phyloP scores from a whole-genome alignment of 92 coral and sea anemone genomes.

The Porites evermanni region DNA sequence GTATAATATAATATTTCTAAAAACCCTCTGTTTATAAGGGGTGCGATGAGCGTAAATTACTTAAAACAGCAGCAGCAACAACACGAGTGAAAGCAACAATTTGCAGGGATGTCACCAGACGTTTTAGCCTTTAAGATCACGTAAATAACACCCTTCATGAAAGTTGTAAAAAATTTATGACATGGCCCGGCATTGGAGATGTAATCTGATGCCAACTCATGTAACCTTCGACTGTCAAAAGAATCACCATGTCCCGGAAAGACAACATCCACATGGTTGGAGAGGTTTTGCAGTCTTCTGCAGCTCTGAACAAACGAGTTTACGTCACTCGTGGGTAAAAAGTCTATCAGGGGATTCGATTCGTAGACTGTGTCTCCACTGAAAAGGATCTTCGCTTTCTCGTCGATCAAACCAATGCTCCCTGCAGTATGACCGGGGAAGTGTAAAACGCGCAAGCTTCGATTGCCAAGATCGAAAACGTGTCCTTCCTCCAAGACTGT shows the following conservation, averaged over 20 bases:
- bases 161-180: conserved; percentile 61
- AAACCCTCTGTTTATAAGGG: too few relatives aligned
- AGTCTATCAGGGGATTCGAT: conserved; percentile 61
- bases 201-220: conserved; percentile 61
- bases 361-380: conserved; percentile 81
- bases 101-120: conserved; percentile 69
- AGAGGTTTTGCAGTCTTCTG: conserved; percentile 65
- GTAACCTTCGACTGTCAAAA: conserved; percentile 69
- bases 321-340: conserved; percentile 77
- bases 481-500: conserved; percentile 76
- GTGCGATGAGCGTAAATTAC: conserved; percentile 9
- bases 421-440: conserved; percentile 88
- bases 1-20: too few relatives aligned
- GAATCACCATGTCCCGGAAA: conserved; percentile 78
- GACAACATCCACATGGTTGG: conserved; percentile 70
- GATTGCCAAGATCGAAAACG: conserved; percentile 79
- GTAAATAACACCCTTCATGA: conserved; percentile 47
- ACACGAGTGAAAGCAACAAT: conserved; percentile 75
- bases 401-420: conserved; percentile 82
- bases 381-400: conserved; percentile 64
- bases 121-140: conserved; percentile 71
- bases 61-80: conserved; percentile 75
- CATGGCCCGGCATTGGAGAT: conserved; percentile 58
- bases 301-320: conserved; percentile 68
- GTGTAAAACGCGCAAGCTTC: conserved; percentile 73